These are phyloP conservation scores for Habropoda laboriosa DNA, from an alignment of 1,140 invertebrate species.

Conservation along the genomic window DNA sequence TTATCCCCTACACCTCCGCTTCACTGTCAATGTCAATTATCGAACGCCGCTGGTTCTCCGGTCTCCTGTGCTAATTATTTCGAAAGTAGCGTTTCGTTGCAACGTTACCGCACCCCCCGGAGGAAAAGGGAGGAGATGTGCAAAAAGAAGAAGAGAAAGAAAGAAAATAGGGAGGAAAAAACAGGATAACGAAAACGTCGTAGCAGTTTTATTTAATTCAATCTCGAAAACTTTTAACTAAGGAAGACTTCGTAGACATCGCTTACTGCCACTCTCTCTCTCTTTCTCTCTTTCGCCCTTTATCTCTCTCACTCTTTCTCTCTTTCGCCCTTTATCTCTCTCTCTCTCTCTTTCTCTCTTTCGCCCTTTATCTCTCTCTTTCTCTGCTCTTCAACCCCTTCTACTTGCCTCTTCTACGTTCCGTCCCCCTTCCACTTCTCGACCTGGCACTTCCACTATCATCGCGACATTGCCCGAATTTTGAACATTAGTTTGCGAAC, in stretches of 20 bases:
- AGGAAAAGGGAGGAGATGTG: too few species aligned
- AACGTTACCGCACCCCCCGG: not conserved
- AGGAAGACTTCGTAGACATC: constrained; percentile 29
- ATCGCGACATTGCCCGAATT: constrained; percentile 57
- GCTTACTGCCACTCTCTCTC: constrained; percentile 19
- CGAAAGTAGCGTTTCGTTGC: constrained; percentile 15
- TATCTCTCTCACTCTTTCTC: not conserved
- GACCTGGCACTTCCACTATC: constrained; percentile 42
- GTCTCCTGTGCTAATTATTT: constrained; percentile 15
- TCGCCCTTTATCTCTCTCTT: not conserved
- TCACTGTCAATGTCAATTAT: not conserved
- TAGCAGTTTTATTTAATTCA: constrained; percentile 48
- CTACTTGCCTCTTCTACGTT: constrained; percentile 43
- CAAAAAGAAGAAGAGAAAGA: too few species aligned
- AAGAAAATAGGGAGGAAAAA: not conserved
- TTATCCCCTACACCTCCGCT: not conserved
- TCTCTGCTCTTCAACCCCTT: not conserved
- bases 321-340: too few species aligned
- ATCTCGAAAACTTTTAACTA: constrained; percentile 45
- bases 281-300: not conserved
- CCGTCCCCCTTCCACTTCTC: not conserved
- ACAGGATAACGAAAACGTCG: constrained; percentile 21
- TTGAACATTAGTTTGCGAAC: constrained; percentile 71
- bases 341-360: not conserved
- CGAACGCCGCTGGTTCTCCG: not conserved